Evolutionary conservation across 2,797 vertebrate species (phyloP).

Genomic region (Diceros bicornis): DNA sequence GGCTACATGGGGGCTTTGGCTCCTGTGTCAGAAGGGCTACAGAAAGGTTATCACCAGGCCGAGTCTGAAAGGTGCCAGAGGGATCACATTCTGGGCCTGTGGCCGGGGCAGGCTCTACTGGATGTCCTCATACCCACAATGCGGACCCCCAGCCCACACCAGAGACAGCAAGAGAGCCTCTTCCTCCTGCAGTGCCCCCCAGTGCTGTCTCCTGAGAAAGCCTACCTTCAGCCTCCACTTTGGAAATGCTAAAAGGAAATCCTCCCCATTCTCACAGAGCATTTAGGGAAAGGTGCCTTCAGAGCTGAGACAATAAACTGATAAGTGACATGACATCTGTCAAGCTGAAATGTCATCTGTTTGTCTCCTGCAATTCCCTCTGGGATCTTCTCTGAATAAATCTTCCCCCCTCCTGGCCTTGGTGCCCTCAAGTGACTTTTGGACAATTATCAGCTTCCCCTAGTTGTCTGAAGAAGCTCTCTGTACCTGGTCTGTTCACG

Average conservation of each 20-base stretch:
- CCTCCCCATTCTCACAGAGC: neutral
- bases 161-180: neutral
- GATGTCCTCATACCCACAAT: neutral
- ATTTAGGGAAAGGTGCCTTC: neutral
- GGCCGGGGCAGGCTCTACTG: neutral
- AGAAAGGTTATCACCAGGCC: neutral
- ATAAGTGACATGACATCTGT: neutral
- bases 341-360: neutral
- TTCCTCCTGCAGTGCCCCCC: neutral
- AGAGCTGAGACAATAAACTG: neutral
- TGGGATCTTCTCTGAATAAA: neutral
- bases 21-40: neutral
- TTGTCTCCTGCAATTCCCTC: neutral
- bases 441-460: neutral
- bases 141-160: rapidly evolving
- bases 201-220: neutral
- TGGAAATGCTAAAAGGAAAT: neutral
- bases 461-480: neutral
- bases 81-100: neutral
- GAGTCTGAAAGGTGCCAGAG: neutral
- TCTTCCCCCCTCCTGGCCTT: neutral
- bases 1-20: neutral
- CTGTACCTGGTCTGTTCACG: neutral
- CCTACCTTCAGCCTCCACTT: rapidly evolving
- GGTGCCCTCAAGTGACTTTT: neutral